Base-by-base conservation (phyloP, 1,140 invertebrate genomes). In the Drosophila lini region DNA sequence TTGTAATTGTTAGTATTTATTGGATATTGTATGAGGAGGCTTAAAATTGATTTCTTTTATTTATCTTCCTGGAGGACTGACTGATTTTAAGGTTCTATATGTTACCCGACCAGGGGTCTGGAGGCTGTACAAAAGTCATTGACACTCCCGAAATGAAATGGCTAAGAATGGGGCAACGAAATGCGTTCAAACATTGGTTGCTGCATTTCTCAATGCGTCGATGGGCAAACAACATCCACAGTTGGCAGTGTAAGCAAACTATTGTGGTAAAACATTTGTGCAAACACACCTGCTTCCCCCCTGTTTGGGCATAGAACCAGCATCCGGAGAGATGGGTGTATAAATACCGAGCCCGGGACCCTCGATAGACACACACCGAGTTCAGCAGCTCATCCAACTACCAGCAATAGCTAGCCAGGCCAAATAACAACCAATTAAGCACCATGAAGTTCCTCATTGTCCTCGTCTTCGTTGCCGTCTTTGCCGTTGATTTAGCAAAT, bases 371-470 rank as follows among this genome's bases (percentile, higher is more conserved):
- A 83, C 84, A 89, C 74, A 81, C 73, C 44, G 55, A 71, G 65
- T 73, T 44, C 47, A 63, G 38, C 59, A 74, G 60, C 69, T 78
- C 48, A 61, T 71, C 69, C 48, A 52, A 34, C 36, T 28, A 56
- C 45, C 58, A 47, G 60, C 50, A 52, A 44, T 15, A 73, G 36
- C 40, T 19, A 40, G 36, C 64, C 52, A 53, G 11, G 10, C 32
- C 19, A n/a, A 31, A 53, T 19, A 16, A n/a, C 25, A 22, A 44
- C 5, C 25, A 53, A 60, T 15, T 3, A 42, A 50, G 19, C 15
- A 89, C 45, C 22, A 89, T 89, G 84, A 89, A 89, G 44, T 81
- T 81, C 63, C 52, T 75, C 32, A 48, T 60, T 32, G 48, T 75
- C 19, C 19, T 89, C 28, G 28, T 81, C 16, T 59, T 84, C n/a